Evolutionary conservation across 30 jellyfish, hydroid and myxozoan species (phyloP).

Genomic region (Aurelia coerulea): DNA sequence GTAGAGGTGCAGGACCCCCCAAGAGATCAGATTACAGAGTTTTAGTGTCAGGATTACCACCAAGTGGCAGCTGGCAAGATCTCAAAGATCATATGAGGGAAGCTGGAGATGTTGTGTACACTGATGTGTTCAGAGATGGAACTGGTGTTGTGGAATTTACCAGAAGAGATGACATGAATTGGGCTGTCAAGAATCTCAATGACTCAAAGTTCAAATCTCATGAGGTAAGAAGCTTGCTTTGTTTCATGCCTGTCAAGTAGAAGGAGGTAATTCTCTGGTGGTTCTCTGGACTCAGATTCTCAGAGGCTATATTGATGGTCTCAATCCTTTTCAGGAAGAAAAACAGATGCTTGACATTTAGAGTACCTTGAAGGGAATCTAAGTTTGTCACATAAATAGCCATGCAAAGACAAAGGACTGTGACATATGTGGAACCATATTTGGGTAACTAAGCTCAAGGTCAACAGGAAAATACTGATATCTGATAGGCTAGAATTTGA

Average conservation of each 20-base stretch:
- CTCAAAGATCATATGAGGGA: slow-evolving; percentile 97
- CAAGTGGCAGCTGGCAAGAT: slow-evolving; percentile 99
- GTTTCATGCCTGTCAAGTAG: background rate
- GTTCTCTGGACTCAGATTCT: too few relatives aligned
- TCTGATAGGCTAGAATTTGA: too few relatives aligned
- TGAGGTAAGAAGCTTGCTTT: slow-evolving; percentile 68
- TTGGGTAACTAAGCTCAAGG: too few relatives aligned
- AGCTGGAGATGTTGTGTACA: slow-evolving; percentile 96
- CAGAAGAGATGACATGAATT: slow-evolving; percentile 89
- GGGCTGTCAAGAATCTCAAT: slow-evolving; percentile 94
- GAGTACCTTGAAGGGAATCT: too few relatives aligned
- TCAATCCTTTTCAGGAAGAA: too few relatives aligned
- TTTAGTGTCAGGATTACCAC: slow-evolving; percentile 92
- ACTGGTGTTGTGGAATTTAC: slow-evolving; percentile 96
- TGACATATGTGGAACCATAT: too few relatives aligned
- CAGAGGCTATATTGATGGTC: too few relatives aligned
- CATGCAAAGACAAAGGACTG: too few relatives aligned
- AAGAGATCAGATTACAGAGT: slow-evolving; percentile 93
- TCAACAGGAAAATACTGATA: too few relatives aligned
- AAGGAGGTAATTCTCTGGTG: too few relatives aligned
- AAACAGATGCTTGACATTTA: too few relatives aligned
- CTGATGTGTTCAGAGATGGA: slow-evolving; percentile 96
- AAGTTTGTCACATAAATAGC: too few relatives aligned
- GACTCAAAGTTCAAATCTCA: slow-evolving; percentile 93
- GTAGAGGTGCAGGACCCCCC: slow-evolving; percentile 95